Evolutionary conservation across 2,797 vertebrate species (phyloP), one percentile per base, ranked within the genome.

Genomic region (Spizella passerina): DNA sequence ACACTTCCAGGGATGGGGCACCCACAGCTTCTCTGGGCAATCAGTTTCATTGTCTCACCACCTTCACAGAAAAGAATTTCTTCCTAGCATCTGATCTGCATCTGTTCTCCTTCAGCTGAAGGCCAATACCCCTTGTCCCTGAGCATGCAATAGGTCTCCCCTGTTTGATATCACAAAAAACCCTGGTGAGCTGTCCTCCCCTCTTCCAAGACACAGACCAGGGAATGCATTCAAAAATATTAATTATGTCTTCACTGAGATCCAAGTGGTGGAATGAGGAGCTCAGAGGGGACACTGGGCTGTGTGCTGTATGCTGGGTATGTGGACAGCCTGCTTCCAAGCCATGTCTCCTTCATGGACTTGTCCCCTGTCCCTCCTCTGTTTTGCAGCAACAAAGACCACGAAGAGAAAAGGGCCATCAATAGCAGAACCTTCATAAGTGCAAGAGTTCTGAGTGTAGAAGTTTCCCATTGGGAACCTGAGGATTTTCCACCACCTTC

Each of bases 271-370:
- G 59, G 26, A 20, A 18, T 3, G 3, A 76, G 24, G 36, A 41
- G 19, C 27, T 26, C 0, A 3, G 59, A 65, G 53, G 47, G 24
- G 32, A 29, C 17, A 5, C 30, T 43, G 59, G 27, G 12, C 32
- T 1, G 1, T 1, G 5, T 39, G 38, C 56, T 73, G 19, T 23
- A 4, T n/a, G 21, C 65, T 10, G 2, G 14, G 24, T 34, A 32
- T 16, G 4, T 1, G 3, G 36, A 23, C 43, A 71, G 36, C 27
- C 59, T 85, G 18, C 52, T 78, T 21, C 44, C 6, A 3, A 30
- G 36, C 19, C 78, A 22, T 9, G 2, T 27, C 11, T 4, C 27
- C 56, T 69, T 65, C 38, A 21, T 1, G 6, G 52, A 6, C 15
- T 61, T 1, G 0, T 34, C 10, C 23, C 47, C 29, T 26, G 14